Conservation (phyloP, 1,140 invertebrate genomes). For the Nixonia krombeini region DNA sequence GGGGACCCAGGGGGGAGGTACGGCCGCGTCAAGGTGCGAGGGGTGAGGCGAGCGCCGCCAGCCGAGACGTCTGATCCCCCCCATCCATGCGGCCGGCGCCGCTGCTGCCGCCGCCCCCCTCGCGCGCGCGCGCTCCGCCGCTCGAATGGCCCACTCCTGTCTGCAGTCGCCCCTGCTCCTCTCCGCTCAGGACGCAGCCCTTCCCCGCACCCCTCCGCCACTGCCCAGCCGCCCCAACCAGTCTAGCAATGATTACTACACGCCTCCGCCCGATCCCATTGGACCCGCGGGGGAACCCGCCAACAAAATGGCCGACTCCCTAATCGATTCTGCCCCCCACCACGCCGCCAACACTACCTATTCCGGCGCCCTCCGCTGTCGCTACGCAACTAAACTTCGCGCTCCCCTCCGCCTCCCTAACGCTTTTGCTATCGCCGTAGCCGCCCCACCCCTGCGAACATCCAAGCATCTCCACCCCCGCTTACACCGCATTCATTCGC, state of each 20-base stretch:
- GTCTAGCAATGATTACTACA: constrained; percentile 33
- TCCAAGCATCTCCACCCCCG: neutral
- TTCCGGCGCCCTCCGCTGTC: constrained; percentile 2
- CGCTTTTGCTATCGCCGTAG: neutral
- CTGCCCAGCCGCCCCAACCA: constrained; percentile 3
- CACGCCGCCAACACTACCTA: constrained; percentile 10
- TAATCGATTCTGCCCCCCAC: constrained; percentile 59
- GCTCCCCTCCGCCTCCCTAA: constrained; percentile 2
- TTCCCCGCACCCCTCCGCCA: constrained; percentile 5
- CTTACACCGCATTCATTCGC: constrained; percentile 3
- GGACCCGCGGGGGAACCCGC: constrained; percentile 44
- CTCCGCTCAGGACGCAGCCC: no score
- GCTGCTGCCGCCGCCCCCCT: no score
- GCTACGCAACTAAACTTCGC: constrained; percentile 21
- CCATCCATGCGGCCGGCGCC: no score
- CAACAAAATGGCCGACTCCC: constrained; percentile 66
- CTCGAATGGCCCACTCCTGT: no score
- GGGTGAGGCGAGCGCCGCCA: no score
- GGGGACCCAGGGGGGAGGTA: no score
- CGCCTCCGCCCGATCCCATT: constrained; percentile 53
- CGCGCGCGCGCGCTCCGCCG: no score
- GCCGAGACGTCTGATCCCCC: no score
- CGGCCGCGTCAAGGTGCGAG: no score
- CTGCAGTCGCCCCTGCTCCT: no score
- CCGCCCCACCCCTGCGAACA: constrained; percentile 4